Conservation (phyloP, 2,888 invertebrate species). For the Ceriagrion tenellum region DNA sequence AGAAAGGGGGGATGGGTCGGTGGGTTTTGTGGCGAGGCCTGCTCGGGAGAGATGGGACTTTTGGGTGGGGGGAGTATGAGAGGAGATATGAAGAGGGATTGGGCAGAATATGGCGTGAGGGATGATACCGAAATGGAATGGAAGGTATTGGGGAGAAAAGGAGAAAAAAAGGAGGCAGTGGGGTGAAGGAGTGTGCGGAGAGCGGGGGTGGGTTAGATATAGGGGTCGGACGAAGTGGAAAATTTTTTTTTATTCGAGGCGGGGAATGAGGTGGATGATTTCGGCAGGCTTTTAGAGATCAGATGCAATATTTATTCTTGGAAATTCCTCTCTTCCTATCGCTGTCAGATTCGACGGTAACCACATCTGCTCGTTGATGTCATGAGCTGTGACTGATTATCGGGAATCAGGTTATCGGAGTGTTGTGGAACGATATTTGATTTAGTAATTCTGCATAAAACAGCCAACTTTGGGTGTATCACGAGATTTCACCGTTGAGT, state of each 20-base stretch:
- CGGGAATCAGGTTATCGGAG: neutral
- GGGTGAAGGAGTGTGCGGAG: neutral
- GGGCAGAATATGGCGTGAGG: constrained; percentile 12
- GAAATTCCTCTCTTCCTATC: neutral
- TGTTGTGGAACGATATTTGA: neutral
- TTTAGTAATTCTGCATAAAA: neutral
- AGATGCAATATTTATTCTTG: constrained; percentile 25
- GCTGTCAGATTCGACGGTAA: neutral
- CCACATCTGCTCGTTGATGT: neutral
- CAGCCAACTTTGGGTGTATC: neutral
- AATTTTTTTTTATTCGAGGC: neutral
- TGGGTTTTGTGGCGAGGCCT: constrained; percentile 10
- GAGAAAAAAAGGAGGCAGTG: neutral
- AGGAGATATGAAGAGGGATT: neutral
- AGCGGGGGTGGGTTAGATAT: neutral
- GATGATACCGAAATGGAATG: constrained; percentile 28
- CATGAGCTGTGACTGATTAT: constrained; percentile 32
- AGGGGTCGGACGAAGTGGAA: neutral
- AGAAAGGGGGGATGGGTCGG: neutral
- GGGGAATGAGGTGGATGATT: neutral
- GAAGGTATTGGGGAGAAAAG: constrained; percentile 17
- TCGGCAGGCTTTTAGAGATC: neutral
- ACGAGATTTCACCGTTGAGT: neutral
- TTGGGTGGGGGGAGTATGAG: neutral
- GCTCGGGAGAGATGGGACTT: neutral